A percentile compares a stretch with the other conserved stretches of the same genome.
Evolutionary conservation across 2,888 invertebrate genomes (phyloP).

Genomic region (Eumacrocentrus americanus): DNA sequence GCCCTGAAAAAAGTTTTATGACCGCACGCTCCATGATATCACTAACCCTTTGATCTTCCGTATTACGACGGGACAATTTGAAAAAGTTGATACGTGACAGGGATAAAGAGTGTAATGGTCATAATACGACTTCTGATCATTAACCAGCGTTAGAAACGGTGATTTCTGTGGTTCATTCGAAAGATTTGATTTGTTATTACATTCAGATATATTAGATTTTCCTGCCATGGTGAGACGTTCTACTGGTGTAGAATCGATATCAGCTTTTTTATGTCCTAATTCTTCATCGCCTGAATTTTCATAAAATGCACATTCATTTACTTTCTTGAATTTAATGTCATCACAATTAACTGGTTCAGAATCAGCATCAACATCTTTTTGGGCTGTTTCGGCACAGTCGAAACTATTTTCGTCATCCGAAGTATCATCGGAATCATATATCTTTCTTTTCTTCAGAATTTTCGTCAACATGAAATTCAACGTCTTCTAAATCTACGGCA

Average conservation of each 20-base stretch:
- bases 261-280: too few species aligned
- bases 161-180: neutral
- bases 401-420: neutral
- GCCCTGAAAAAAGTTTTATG: too few species aligned
- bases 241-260: neutral
- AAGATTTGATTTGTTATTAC: neutral
- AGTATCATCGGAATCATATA: neutral
- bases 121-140: neutral
- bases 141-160: slow-evolving; percentile 1
- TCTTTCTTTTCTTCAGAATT: neutral
- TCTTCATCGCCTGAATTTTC: neutral
- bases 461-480: slow-evolving; percentile 5
- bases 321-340: too few species aligned
- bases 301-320: too few species aligned
- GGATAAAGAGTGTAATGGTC: slow-evolving; percentile 35
- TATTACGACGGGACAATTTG: too few species aligned
- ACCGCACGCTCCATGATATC: too few species aligned
- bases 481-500: neutral
- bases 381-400: too few species aligned
- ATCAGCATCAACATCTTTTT: too few species aligned
- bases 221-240: neutral
- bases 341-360: too few species aligned
- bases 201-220: neutral
- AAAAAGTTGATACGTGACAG: too few species aligned
- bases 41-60: too few species aligned